phyloP scores from a whole-genome alignment of 64 coral and sea anemone genomes.

The Porites lutea region DNA sequence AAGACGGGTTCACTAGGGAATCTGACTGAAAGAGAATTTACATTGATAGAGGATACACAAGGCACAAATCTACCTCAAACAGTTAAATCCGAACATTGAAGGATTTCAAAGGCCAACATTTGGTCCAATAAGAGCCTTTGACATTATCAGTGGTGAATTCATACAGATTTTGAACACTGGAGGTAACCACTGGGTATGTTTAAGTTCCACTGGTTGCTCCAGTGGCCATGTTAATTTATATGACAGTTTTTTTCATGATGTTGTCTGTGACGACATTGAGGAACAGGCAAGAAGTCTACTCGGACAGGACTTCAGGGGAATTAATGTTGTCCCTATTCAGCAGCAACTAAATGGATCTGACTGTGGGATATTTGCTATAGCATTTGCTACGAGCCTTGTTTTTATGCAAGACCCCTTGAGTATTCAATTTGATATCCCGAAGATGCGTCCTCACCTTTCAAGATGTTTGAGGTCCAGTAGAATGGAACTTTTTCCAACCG shows the following conservation, averaged over 20 bases:
- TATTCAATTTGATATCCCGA: constrained; percentile 51
- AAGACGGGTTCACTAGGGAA: constrained; percentile 15
- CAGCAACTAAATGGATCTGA: too few relatives aligned
- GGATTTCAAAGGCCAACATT: constrained; percentile 42
- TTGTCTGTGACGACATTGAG: constrained; percentile 15
- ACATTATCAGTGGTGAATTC: constrained; percentile 37
- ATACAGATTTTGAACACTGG: constrained; percentile 53
- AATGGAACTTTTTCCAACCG: not conserved
- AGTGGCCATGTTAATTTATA: constrained; percentile 54
- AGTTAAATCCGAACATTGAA: constrained; percentile 34
- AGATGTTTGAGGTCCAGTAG: constrained; percentile 22
- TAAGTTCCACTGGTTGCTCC: constrained; percentile 41
- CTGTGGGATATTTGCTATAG: too few relatives aligned
- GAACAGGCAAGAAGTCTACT: too few relatives aligned
- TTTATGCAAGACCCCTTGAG: constrained; percentile 39
- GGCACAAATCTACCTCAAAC: constrained; percentile 29
- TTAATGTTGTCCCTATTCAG: too few relatives aligned
- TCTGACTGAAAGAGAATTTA: not conserved
- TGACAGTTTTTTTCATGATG: constrained; percentile 53
- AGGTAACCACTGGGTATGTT: constrained; percentile 41
- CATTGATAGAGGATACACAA: not conserved
- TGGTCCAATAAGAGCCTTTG: not conserved
- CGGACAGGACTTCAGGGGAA: too few relatives aligned
- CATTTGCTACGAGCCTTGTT: constrained; percentile 62
- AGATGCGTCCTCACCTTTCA: constrained; percentile 39